Evolutionary conservation across 2,888 invertebrate species (phyloP).

Genomic region (Tortricodes alternella): DNA sequence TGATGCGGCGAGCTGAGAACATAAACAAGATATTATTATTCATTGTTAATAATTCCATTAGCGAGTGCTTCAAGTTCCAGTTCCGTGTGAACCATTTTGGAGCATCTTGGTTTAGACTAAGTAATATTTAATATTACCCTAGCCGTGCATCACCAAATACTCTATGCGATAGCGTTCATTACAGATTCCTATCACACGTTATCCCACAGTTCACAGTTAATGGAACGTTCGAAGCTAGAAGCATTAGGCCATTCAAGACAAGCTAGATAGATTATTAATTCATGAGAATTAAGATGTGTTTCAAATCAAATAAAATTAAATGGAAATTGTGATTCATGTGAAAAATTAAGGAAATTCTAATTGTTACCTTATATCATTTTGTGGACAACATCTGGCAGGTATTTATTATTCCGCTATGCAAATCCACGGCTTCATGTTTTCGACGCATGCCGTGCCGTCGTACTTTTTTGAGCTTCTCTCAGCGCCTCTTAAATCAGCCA

Average conservation of each 20-base stretch:
- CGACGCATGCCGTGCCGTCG: neutral
- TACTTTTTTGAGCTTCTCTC: neutral
- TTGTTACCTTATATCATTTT: too few relatives aligned
- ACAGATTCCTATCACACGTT: neutral
- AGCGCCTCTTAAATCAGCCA: neutral
- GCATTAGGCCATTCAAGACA: neutral
- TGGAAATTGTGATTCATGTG: neutral
- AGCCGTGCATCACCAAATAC: neutral
- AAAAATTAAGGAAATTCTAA: too few relatives aligned
- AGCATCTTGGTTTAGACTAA: neutral
- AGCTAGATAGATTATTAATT: too few relatives aligned
- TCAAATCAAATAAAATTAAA: too few relatives aligned
- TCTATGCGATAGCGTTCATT: neutral
- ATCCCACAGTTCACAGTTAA: neutral
- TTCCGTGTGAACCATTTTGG: neutral
- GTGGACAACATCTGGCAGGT: too few relatives aligned
- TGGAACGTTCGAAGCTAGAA: neutral
- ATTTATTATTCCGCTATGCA: neutral
- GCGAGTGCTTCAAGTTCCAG: too few relatives aligned
- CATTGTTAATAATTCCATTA: too few relatives aligned
- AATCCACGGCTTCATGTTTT: slow-evolving; percentile 4
- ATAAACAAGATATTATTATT: neutral
- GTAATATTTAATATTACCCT: neutral
- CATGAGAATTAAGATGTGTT: too few relatives aligned
- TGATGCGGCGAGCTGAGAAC: neutral